A percentile compares a stretch with the other conserved stretches of the same genome.
phyloP scores from a whole-genome alignment of 2,113 vertebrate species.

The Alexandromys fortis region DNA sequence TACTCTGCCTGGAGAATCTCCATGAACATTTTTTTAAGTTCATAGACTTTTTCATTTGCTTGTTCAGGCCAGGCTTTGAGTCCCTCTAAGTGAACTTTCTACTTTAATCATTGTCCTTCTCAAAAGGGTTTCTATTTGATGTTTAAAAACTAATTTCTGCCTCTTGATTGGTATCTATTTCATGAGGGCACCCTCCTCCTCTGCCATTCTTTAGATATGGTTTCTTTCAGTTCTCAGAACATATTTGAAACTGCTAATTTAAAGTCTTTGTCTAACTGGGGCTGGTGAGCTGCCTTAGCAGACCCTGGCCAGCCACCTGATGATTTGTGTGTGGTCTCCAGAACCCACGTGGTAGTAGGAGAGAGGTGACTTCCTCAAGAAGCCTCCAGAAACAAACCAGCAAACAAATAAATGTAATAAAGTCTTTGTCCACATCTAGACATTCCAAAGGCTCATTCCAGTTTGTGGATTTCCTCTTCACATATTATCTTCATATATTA shows the following conservation, averaged over 20 bases:
- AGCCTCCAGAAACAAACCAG: background rate
- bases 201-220: background rate
- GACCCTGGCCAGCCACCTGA: background rate
- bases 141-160: background rate
- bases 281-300: background rate
- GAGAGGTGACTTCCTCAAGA: background rate
- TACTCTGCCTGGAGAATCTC: background rate
- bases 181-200: background rate
- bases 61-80: background rate
- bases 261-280: background rate
- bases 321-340: background rate
- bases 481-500: no score
- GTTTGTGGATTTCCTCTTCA: background rate
- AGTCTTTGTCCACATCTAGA: background rate
- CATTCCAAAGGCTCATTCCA: background rate
- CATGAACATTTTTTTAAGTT: background rate
- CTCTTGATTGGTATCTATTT: constrained; percentile 19
- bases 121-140: background rate
- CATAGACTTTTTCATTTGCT: background rate
- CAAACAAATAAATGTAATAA: background rate
- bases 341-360: background rate
- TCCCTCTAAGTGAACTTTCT: background rate
- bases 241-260: background rate
- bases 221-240: background rate
- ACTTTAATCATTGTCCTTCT: background rate